phyloP scores from a whole-genome alignment of 2,888 invertebrate species.

The Clanis bilineata region DNA sequence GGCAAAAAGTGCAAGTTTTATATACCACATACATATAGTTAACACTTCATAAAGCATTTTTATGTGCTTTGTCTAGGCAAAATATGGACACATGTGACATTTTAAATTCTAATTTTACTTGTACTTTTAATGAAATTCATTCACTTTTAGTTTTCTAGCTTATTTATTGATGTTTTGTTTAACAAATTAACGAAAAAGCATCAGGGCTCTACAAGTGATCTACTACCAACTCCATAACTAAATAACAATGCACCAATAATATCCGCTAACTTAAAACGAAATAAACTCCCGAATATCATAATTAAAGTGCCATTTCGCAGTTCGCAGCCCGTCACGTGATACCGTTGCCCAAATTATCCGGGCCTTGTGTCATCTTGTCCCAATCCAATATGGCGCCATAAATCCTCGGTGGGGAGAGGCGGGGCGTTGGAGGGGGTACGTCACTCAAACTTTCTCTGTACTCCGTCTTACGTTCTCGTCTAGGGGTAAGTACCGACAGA shows the following conservation, averaged over 20 bases:
- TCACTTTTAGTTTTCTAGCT: not conserved
- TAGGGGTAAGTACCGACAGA: conserved; percentile 74
- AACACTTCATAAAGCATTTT: conserved; percentile 3
- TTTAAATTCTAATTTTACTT: not conserved
- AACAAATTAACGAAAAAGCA: not conserved
- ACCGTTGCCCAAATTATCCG: conserved; percentile 82
- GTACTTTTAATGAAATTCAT: not conserved
- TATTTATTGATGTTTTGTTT: not conserved
- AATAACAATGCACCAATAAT: not conserved
- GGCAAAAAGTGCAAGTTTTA: not conserved
- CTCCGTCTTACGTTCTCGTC: conserved; percentile 77
- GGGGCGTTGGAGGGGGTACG: conserved; percentile 71
- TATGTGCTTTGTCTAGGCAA: not conserved
- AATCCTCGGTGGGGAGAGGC: conserved; percentile 70
- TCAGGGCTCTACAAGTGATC: not conserved
- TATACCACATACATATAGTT: not conserved
- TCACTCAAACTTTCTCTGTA: conserved; percentile 83
- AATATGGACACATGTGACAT: not conserved
- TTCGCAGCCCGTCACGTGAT: conserved; percentile 75
- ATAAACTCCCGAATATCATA: conserved; percentile 73
- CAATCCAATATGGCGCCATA: conserved; percentile 83
- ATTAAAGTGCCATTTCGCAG: conserved; percentile 78
- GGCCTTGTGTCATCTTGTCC: conserved; percentile 82
- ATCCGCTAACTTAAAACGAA: conserved; percentile 22
- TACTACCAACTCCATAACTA: not conserved